Base-by-base conservation (phyloP, 2,888 invertebrate species). In the Drosophila eohydei region DNA sequence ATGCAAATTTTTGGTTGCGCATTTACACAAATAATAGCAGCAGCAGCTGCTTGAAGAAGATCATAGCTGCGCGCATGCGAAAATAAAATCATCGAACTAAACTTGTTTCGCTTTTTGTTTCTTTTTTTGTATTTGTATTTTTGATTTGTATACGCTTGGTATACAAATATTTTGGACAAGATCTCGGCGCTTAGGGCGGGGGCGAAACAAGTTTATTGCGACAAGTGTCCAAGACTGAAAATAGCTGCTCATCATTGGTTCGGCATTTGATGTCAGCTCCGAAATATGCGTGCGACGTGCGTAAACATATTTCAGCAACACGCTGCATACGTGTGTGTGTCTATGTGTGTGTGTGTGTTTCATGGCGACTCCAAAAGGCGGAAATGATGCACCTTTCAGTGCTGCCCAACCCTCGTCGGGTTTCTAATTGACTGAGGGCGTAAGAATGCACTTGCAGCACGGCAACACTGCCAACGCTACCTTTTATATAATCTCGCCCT, bases 191-290 rank as follows among this genome's bases (percentile, higher is more conserved):
- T 34, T 46, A 43, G 52, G 55, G 67, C 59, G 83, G 81, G 79
- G 84, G 80, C 81, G 81, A 81, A 80, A 86, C 87, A 48, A 63
- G 80, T 81, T 81, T 86, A 55, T 56, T 62, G 67, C 74, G 78
- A 87, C 81, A 81, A 81, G 87, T 87, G 81, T 68, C 80, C 58
- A 70, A 83, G 43, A 59, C 68, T 59, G 64, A 59, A 61, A 58
- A 65, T 1, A 44, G 3, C 55, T 51, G 59, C 66, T 60, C 67
- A 71, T 77, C 59, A 59, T 30, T 46, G 9, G 34, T 7, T 16
- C 4, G 32, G 32, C 36, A 28, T 34, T 79, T 83, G 83, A 83
- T 78, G 81, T 80, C 75, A 83, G 80, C 67, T 63, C 50, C 7
- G n/a, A 85, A 74, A 80, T 57, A 86, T 81, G 71, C 65, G 77